Evolutionary conservation across 2,113 vertebrate species (phyloP).

Genomic region (Festucalex cinctus): DNA sequence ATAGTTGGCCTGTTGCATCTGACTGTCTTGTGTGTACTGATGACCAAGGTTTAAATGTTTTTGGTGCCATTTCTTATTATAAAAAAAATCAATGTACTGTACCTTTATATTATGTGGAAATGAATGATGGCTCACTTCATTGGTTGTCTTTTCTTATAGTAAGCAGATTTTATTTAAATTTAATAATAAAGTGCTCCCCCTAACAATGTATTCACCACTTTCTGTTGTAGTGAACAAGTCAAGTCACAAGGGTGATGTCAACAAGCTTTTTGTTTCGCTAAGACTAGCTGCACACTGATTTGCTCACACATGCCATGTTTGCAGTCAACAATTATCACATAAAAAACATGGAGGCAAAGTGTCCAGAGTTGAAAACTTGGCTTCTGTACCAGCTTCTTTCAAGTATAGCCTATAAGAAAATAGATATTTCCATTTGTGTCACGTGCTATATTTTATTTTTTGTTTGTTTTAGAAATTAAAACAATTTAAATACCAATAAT

Average conservation of each 20-base stretch:
- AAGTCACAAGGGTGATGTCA: neutral
- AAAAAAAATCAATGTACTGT: neutral
- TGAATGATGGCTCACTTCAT: neutral
- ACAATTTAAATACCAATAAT: no score
- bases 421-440: no score
- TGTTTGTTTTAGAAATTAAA: no score
- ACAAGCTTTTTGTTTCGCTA: neutral
- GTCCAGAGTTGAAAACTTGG: no score
- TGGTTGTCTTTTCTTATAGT: neutral
- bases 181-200: neutral
- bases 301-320: no score
- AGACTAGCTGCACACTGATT: neutral
- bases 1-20: constrained; percentile 10
- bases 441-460: no score
- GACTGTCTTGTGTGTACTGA: constrained; percentile 18
- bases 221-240: neutral
- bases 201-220: neutral
- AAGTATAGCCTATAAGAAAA: no score
- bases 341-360: no score
- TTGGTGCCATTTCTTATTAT: constrained; percentile 7
- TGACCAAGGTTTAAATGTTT: constrained; percentile 20
- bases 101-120: neutral
- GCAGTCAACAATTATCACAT: no score
- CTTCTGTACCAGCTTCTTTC: no score
- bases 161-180: neutral